Conservation (phyloP, 2,797 vertebrate genomes). For the Cirrhinus molitorella region DNA sequence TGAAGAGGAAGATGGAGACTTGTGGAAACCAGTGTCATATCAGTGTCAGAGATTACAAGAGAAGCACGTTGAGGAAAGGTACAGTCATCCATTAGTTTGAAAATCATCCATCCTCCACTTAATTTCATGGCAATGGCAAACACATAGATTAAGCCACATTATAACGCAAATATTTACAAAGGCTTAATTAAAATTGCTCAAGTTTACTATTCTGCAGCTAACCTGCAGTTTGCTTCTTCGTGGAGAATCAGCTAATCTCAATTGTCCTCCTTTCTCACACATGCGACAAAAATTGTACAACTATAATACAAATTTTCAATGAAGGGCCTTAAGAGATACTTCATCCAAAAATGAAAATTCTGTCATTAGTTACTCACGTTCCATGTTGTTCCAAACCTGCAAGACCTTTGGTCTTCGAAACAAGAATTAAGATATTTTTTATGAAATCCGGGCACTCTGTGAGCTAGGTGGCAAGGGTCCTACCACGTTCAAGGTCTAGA, state of each 20-base stretch:
- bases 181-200: not conserved
- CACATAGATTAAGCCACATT: not conserved
- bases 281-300: not conserved
- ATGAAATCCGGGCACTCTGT: no score
- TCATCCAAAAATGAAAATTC: no score
- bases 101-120: not conserved
- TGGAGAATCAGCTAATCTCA: not conserved
- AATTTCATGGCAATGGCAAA: not conserved
- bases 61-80: constrained; percentile 78
- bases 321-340: not conserved
- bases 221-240: not conserved
- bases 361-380: no score
- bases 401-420: no score
- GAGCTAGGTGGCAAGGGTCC: no score
- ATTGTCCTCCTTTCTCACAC: not conserved
- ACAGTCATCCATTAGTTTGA: not conserved
- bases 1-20: constrained; percentile 86
- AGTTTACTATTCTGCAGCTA: not conserved
- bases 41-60: constrained; percentile 88
- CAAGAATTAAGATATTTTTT: no score
- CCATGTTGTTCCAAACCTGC: no score
- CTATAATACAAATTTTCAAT: not conserved
- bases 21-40: constrained; percentile 84
- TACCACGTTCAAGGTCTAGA: no score
- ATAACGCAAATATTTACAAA: not conserved